phyloP scores from a whole-genome alignment of 2,888 invertebrate genomes.

The Palloptera scutellata region DNA sequence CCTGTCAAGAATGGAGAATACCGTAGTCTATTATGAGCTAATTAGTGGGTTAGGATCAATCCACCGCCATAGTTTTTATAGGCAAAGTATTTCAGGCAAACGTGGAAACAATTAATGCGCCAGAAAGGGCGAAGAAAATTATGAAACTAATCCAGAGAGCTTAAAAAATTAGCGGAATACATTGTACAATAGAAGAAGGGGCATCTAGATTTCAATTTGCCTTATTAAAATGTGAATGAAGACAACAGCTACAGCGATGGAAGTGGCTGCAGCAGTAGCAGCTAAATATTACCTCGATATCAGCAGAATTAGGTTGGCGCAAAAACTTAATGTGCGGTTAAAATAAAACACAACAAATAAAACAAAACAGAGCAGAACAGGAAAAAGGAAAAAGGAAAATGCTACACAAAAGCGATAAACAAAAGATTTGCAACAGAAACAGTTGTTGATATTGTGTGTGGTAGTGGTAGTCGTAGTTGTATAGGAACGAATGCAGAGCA shows the following conservation, averaged over 20 bases:
- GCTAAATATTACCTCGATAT: neutral
- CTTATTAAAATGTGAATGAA: conserved; percentile 1
- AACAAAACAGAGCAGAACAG: too few species aligned
- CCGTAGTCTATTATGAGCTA: neutral
- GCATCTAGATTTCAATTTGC: neutral
- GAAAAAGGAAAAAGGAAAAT: neutral
- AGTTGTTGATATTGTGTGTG: neutral
- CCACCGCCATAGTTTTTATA: neutral
- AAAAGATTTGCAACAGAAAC: conserved; percentile 1
- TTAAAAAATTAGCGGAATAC: conserved; percentile 1
- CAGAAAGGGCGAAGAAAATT: neutral
- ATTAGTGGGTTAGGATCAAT: neutral
- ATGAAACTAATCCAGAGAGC: neutral
- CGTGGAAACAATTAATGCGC: neutral
- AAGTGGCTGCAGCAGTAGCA: neutral
- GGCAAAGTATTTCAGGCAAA: neutral
- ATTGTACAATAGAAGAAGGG: too few species aligned
- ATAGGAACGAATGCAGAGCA: neutral
- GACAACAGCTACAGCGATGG: too few species aligned
- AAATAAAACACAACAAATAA: neutral
- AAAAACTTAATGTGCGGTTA: conserved; percentile 2
- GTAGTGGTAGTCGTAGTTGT: neutral
- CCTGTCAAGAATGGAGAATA: neutral
- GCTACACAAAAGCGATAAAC: conserved; percentile 1
- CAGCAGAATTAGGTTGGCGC: conserved; percentile 1